A percentile compares a stretch with the other conserved stretches of the same genome.
These are phyloP conservation scores for Clarias fuscus DNA, from an alignment of 2,797 vertebrate genomes.

Conservation along the genomic window DNA sequence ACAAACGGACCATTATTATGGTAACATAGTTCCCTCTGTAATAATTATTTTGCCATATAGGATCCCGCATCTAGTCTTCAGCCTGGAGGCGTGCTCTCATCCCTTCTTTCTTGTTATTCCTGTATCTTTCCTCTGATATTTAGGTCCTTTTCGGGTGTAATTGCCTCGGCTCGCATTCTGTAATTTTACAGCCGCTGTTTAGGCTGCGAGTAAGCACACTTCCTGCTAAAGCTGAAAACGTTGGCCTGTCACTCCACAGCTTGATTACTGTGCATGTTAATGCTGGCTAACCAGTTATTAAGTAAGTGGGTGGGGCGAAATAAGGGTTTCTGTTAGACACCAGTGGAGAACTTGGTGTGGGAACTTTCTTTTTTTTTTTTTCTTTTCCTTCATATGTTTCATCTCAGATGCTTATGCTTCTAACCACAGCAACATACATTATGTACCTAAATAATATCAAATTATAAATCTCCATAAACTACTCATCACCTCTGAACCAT, in stretches of 20 bases:
- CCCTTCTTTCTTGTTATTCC: slow-evolving; percentile 53
- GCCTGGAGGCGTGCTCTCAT: slow-evolving; percentile 55
- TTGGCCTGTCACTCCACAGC: neutral
- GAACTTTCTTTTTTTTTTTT: neutral
- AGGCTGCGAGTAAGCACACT: slow-evolving; percentile 20
- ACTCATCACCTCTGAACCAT: neutral
- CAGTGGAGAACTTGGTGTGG: neutral
- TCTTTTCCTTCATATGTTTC: neutral
- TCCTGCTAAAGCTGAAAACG: slow-evolving; percentile 24
- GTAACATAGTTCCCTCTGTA: slow-evolving; percentile 71
- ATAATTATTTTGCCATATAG: slow-evolving; percentile 74
- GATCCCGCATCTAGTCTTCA: slow-evolving; percentile 66
- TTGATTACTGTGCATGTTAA: slow-evolving; percentile 8
- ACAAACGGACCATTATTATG: slow-evolving; percentile 75
- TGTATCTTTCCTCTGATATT: slow-evolving; percentile 62
- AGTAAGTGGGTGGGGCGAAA: neutral
- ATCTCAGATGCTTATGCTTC: neutral
- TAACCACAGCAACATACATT: neutral
- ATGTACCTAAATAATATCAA: neutral
- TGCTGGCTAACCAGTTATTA: neutral
- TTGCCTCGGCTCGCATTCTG: slow-evolving; percentile 66
- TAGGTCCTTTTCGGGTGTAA: slow-evolving; percentile 63
- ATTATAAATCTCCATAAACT: neutral
- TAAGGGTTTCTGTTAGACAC: neutral
- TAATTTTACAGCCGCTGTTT: slow-evolving; percentile 55